Percentiles rank a stretch among this genome's conserved stretches.
phyloP scores from a whole-genome alignment of 2,888 invertebrate species.

The Drosophila phalerata region DNA sequence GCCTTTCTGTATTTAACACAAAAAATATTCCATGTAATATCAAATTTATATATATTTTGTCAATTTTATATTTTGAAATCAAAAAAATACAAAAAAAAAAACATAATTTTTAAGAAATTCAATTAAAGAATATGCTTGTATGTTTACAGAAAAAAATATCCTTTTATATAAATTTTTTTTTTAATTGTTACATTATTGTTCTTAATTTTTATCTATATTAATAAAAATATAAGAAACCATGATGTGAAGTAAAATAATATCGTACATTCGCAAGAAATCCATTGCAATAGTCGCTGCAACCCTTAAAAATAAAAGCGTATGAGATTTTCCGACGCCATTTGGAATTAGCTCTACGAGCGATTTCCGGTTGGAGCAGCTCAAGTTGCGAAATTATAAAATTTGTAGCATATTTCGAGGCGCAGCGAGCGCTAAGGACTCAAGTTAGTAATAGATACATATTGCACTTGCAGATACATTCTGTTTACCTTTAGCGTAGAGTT shows the following conservation, averaged over 20 bases:
- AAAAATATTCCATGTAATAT: no score
- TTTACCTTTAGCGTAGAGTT: conserved; percentile 21
- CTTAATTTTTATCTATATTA: no score
- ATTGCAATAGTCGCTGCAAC: conserved; percentile 2
- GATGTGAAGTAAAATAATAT: background rate
- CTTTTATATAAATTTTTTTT: no score
- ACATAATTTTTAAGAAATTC: no score
- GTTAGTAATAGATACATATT: conserved; percentile 40
- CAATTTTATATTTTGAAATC: no score
- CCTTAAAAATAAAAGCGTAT: conserved; percentile 33
- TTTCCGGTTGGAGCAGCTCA: conserved; percentile 54
- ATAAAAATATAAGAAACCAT: background rate
- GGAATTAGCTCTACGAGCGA: conserved; percentile 59
- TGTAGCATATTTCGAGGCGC: conserved; percentile 58
- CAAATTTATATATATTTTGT: no score
- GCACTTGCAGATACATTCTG: conserved; percentile 26
- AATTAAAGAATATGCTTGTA: no score
- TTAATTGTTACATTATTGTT: no score
- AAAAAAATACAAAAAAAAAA: no score
- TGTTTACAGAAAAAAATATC: no score
- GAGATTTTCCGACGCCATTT: conserved; percentile 58
- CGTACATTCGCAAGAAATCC: background rate
- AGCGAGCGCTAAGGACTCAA: conserved; percentile 20
- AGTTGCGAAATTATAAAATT: conserved; percentile 71
- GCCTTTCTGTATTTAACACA: no score